Base-by-base conservation (phyloP, 1,140 invertebrate genomes). In the Heliconius melpomene region DNA sequence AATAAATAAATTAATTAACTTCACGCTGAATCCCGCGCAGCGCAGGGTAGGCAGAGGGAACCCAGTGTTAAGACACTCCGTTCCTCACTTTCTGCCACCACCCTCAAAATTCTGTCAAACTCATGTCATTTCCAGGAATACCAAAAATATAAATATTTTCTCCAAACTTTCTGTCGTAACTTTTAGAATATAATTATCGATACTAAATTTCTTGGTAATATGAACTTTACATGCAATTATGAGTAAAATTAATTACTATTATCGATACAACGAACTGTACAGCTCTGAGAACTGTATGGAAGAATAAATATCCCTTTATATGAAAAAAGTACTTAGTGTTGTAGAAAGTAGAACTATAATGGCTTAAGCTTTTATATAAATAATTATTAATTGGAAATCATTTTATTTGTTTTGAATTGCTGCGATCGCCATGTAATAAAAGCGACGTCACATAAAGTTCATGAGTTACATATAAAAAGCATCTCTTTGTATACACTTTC, bases 181-280 rank as follows among this genome's bases (percentile, higher is more conserved):
- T 66, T 23, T 29, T 16, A 26, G 13, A 23, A 16, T 66, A 66
- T 16, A n/a, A n/a, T 1, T 16, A 66, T 66, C 20, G 23, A 66
- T 16, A 29, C 1, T 23, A 5, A 66, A 29, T 66, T 66, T 66
- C 3, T 66, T 75, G 13, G 40, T n/a, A 60, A 60, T 36, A 29
- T 54, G 40, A 32, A 75, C 46, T 9, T 75, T 23, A n/a, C 52
- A 60, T 11, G 18, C 32, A 60, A 38, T 32, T n/a, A 60, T 75
- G 23, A 26, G 46, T 77, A 20, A 70, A 8, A 71, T 46, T 71
- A 70, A 72, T 72, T 72, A 77, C 52, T 77, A 46, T 46, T 77
- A 36, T 70, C 52, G 8, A 66, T 77, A 23, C 75, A 75, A 60
- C 32, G 74, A 75, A 75, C 74, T 66, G 60, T 66, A 66, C 60